Evolutionary conservation across 2,113 vertebrate genomes (phyloP), one percentile per base, ranked within the genome.

Genomic region (Cyphotilapia sp.): DNA sequence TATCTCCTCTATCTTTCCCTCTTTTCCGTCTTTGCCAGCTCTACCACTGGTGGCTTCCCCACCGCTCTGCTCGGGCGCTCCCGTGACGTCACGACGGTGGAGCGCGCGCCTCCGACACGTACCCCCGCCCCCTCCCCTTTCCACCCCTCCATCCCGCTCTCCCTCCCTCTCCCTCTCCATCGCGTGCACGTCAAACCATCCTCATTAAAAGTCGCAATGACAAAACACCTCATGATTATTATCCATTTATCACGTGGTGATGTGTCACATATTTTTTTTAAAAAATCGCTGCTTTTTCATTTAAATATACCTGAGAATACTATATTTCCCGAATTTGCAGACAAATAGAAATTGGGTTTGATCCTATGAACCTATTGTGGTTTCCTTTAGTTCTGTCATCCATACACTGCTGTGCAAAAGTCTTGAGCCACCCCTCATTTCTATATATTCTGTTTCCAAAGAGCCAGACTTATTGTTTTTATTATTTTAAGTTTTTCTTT

Each of bases 11-110:
- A 3, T 82, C 86, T 88, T 66, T 88, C 90, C 90, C 85, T 94
- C 88, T 89, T 93, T 81, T 69, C 92, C 85, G 91, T 90, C 83
- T 90, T n/a, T 85, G 80, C 85, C 91, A 87, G 92, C 89, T 93
- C 85, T 6, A 6, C 85, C 90, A 89, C 92, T 89, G 88, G 92
- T 82, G 93, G 92, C 93, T 93, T 92, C 92, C 93, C 92, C 87
- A 45, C 66, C 71, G 92, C 86, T 84, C 47, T 29, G 66, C 89
- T 82, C 82, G 69, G 86, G 88, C 92, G 90, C 93, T 92, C 85
- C 87, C 53, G 81, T 95, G 93, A 95, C 94, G 94, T 95, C 93
- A 95, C 3, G 24, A 84, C 92, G 92, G 74, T 22, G 42, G 51
- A 74, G 83, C 8, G 93, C 92, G 94, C 92, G 92, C 84, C 74